Evolutionary conservation across 2,888 invertebrate genomes (phyloP).

Genomic region (Callimorpha dominula): DNA sequence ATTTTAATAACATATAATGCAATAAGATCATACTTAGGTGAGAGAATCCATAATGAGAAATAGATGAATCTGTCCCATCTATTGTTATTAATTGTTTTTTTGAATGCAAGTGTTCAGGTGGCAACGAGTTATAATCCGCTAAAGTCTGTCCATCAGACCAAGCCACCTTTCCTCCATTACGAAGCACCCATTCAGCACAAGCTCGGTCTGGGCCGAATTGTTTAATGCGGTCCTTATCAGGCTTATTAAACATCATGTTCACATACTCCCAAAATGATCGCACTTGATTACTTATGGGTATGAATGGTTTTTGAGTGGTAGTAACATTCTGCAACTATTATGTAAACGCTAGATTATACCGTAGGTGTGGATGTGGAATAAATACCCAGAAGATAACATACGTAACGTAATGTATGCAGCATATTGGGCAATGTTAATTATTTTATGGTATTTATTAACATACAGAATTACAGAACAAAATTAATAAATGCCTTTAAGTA

Average conservation of each 20-base stretch:
- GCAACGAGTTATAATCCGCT: conserved; percentile 92
- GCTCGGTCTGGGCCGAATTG: conserved; percentile 94
- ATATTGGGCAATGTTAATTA: not conserved
- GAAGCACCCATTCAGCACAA: conserved; percentile 98
- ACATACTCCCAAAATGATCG: conserved; percentile 84
- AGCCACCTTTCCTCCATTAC: conserved; percentile 94
- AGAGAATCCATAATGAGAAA: conserved; percentile 94
- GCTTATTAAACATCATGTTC: conserved; percentile 89
- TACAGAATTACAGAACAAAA: no score
- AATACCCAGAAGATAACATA: conserved; percentile 4
- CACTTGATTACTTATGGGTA: conserved; percentile 57
- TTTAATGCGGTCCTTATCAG: conserved; percentile 89
- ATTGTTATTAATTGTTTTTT: conserved; percentile 87
- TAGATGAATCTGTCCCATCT: conserved; percentile 92
- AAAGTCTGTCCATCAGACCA: conserved; percentile 88
- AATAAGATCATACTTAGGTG: conserved; percentile 88
- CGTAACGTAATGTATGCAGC: conserved; percentile 1
- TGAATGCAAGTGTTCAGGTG: conserved; percentile 73
- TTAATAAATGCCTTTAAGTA: no score
- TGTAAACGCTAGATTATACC: not conserved
- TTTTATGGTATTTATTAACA: no score
- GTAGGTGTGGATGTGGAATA: not conserved
- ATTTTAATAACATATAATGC: not conserved
- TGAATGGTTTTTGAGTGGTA: conserved; percentile 36
- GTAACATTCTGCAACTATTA: conserved; percentile 37